Conservation (phyloP, 1,140 invertebrate genomes). For the Hermetia illucens region DNA sequence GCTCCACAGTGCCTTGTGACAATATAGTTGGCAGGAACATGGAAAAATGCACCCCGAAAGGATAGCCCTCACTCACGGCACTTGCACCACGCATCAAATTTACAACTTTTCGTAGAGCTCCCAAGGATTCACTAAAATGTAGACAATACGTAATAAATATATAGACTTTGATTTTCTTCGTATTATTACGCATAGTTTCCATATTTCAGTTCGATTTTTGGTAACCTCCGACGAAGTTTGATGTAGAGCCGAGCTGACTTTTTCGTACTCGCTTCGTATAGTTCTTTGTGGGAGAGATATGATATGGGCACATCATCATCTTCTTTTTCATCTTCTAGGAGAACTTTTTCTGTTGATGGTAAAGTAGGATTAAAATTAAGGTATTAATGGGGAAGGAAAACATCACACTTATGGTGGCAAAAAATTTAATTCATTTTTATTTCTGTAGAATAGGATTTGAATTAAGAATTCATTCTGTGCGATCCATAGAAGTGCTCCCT, state of each 20-base stretch:
- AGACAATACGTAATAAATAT: conserved; percentile 40
- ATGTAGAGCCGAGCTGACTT: conserved; percentile 56
- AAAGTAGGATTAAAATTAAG: no score
- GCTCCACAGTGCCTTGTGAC: conserved; percentile 69
- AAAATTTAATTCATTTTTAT: no score
- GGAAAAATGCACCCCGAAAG: conserved; percentile 63
- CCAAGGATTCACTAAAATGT: not conserved
- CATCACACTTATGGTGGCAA: no score
- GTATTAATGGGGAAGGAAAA: no score
- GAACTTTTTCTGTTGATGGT: conserved; percentile 56
- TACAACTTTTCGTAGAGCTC: conserved; percentile 6
- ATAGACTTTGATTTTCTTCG: not conserved
- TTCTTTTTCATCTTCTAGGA: conserved; percentile 54
- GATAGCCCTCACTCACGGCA: conserved; percentile 65
- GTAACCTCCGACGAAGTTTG: conserved; percentile 52
- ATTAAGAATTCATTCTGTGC: no score
- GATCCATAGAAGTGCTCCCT: no score
- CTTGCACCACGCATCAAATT: conserved; percentile 38
- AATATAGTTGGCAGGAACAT: conserved; percentile 88
- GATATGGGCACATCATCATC: conserved; percentile 50
- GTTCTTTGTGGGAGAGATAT: conserved; percentile 71
- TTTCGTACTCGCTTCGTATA: conserved; percentile 61
- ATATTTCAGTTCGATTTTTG: conserved; percentile 17
- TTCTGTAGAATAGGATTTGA: no score
- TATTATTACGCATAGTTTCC: not conserved